Base-by-base conservation (phyloP, 2,888 invertebrate genomes). In the Agriopis leucophaearia region DNA sequence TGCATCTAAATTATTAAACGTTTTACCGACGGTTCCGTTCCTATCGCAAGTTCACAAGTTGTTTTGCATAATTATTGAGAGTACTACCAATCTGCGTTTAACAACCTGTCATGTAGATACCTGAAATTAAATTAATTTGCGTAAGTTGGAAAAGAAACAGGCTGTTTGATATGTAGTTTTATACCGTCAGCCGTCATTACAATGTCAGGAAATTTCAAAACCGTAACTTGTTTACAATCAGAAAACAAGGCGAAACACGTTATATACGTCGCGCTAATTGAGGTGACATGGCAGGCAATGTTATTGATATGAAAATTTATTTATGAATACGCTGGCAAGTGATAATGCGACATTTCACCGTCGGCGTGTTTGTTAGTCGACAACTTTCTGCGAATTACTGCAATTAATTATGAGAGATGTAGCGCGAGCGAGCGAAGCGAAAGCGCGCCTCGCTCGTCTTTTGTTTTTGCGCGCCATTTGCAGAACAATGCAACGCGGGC, bases 401-500 rank as follows among this genome's bases (percentile, higher is more conserved):
- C 87, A 92, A 93, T 93, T 92, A 92, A 92, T 92, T 90, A 90
- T 88, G 85, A 85, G 81, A 82, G 81, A 88, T 84, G 88, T 83
- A 45, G 64, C 64, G 64, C 80, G 69, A 71, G 73, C 68, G 79
- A 79, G 77, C 78, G 70, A 55, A 78, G 73, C 71, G 81, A 78
- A 78, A 68, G 75, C 76, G 75, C 73, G 78, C 69, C 74, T 73
- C 74, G 64, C 60, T 40, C 56, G 56, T 79, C 85, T 87, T 92
- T 90, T 91, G 88, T 91, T 92, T 91, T 90, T 88, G 82, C 83
- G 74, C 84, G 76, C 85, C 88, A 86, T 90, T 91, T 90, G 84
- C 87, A 88, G 89, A 88, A 92, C 91, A 92, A 92, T 90, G 88
- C 88, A 80, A 80, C 82, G 82, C 84, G 83, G 79, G 83, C 82